Percentiles rank a stretch among this genome's conserved stretches.
Evolutionary conservation across 2,113 vertebrate genomes (phyloP).

Genomic region (Paralichthys olivaceus): DNA sequence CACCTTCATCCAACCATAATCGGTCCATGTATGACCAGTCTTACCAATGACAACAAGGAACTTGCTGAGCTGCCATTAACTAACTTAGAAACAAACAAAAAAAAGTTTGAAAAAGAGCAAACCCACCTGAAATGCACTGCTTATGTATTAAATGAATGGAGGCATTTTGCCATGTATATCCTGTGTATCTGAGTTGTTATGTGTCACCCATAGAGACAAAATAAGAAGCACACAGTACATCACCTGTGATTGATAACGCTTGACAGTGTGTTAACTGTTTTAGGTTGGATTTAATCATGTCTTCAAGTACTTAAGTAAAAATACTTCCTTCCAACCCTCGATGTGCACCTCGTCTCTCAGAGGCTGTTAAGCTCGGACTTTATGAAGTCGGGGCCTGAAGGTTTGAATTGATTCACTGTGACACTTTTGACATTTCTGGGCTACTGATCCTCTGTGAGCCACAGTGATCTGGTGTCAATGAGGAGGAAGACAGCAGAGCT

Average conservation of each 20-base stretch:
- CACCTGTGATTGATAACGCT: not conserved
- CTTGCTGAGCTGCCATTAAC: too few species aligned
- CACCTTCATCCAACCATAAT: not conserved
- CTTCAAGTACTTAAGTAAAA: not conserved
- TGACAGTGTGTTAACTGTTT: not conserved
- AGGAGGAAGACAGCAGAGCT: constrained; percentile 29
- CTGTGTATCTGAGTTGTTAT: not conserved
- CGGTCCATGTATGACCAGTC: too few species aligned
- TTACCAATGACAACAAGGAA: too few species aligned
- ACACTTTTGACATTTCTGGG: constrained; percentile 66
- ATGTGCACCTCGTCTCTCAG: constrained; percentile 5
- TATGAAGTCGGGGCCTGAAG: constrained; percentile 50
- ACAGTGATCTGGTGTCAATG: constrained; percentile 55
- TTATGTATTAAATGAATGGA: not conserved
- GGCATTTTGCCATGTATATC: not conserved
- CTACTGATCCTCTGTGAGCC: constrained; percentile 58
- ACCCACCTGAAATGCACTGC: not conserved
- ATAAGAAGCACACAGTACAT: not conserved
- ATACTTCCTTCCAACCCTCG: constrained; percentile 3
- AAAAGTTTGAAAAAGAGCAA: too few species aligned
- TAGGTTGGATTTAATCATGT: not conserved
- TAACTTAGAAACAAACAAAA: too few species aligned
- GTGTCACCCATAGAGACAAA: not conserved
- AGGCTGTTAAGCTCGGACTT: constrained; percentile 44
- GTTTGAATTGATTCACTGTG: constrained; percentile 61